These are phyloP conservation scores for Laothoe populi DNA, from an alignment of 2,888 invertebrate genomes.

Conservation along the genomic window DNA sequence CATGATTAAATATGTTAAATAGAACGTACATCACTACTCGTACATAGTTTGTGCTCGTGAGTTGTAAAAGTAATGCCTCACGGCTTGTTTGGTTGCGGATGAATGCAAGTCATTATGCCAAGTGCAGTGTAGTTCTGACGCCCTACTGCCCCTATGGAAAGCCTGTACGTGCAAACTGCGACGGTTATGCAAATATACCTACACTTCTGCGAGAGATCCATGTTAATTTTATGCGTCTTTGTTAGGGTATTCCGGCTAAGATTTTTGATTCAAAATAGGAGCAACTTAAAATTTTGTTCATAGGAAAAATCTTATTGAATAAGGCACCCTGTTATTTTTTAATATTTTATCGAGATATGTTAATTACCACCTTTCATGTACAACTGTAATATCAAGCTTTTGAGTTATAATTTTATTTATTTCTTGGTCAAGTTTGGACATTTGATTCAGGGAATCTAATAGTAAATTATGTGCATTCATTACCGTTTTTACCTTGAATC, in stretches of 20 bases:
- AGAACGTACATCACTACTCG: background rate
- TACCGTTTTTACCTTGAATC: no score
- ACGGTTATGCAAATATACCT: constrained; percentile 18
- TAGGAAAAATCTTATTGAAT: background rate
- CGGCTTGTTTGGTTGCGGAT: constrained; percentile 40
- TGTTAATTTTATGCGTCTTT: constrained; percentile 16
- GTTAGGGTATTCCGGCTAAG: background rate
- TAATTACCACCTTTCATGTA: no score
- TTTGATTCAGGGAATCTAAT: no score
- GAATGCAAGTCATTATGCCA: constrained; percentile 70
- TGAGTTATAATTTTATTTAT: no score
- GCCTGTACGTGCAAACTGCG: constrained; percentile 29
- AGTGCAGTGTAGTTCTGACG: constrained; percentile 57
- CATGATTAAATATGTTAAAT: constrained; percentile 17
- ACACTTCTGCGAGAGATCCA: constrained; percentile 1
- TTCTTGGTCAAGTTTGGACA: no score
- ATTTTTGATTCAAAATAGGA: background rate
- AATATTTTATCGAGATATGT: no score
- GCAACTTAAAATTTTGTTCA: background rate
- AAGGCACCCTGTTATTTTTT: no score
- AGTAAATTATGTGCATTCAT: no score
- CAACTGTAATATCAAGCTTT: no score
- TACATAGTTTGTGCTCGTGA: constrained; percentile 24
- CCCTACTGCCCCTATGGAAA: constrained; percentile 52
- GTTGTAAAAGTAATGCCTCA: constrained; percentile 33